A percentile compares a stretch with the other conserved stretches of the same genome.
These are phyloP conservation scores for Tiphia femorata DNA, from an alignment of 2,888 invertebrate species.

Conservation along the genomic window DNA sequence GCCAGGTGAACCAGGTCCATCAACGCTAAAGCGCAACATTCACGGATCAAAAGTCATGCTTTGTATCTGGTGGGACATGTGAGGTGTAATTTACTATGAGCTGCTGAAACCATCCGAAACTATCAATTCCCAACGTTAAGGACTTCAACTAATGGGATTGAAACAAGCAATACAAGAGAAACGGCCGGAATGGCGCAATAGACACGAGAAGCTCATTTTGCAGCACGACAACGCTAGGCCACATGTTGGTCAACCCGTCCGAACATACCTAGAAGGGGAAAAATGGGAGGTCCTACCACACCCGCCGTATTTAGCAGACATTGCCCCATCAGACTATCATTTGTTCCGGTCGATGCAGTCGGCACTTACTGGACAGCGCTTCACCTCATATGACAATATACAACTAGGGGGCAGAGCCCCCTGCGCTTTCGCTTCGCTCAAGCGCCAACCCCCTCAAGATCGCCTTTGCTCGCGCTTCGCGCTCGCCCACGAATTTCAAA, in stretches of 20 bases:
- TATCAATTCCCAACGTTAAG: slow-evolving; percentile 26
- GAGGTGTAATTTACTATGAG: slow-evolving; percentile 30
- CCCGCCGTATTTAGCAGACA: slow-evolving; percentile 23
- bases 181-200: slow-evolving; percentile 19
- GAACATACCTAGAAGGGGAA: slow-evolving; percentile 40
- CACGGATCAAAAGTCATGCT: slow-evolving; percentile 38
- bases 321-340: too few species aligned
- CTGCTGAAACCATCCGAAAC: slow-evolving; percentile 29
- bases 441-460: too few species aligned
- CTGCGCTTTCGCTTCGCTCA: too few species aligned
- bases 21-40: slow-evolving; percentile 36
- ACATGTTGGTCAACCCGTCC: slow-evolving; percentile 32
- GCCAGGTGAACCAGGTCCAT: slow-evolving; percentile 35
- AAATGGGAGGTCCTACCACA: slow-evolving; percentile 39
- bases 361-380: too few species aligned
- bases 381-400: too few species aligned
- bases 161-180: slow-evolving; percentile 30
- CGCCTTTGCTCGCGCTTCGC: too few species aligned
- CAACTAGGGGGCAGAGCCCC: too few species aligned
- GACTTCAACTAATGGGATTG: slow-evolving; percentile 34
- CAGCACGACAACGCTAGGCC: slow-evolving; percentile 35
- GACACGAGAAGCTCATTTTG: slow-evolving; percentile 31
- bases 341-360: too few species aligned
- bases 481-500: too few species aligned
- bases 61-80: slow-evolving; percentile 38